Percentiles rank a stretch among this genome's conserved stretches.
Evolutionary conservation across 2,888 invertebrate genomes (phyloP).

Genomic region (Notodonta ziczac): DNA sequence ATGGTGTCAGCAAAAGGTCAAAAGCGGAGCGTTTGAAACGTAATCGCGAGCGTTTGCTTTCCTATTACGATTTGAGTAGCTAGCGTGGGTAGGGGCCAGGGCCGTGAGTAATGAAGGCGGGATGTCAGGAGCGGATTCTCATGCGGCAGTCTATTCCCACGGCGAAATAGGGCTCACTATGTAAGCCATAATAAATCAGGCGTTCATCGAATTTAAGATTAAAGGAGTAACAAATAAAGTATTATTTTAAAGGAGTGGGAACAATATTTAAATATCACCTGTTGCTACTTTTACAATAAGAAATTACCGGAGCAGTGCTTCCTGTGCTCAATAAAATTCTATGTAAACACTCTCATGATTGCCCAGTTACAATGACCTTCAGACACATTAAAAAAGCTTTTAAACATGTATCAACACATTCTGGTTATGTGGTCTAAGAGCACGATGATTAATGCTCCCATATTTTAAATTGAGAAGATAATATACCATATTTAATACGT

Average conservation of each 20-base stretch:
- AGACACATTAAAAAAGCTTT: neutral
- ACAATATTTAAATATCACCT: too few relatives aligned
- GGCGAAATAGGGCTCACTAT: neutral
- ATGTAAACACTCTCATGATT: neutral
- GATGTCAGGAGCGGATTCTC: constrained; percentile 2
- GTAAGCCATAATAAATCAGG: neutral
- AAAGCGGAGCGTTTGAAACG: too few relatives aligned
- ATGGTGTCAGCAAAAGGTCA: too few relatives aligned
- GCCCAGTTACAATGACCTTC: neutral
- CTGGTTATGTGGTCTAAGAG: neutral
- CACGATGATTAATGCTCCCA: neutral
- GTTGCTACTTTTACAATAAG: too few relatives aligned
- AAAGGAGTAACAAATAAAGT: too few relatives aligned
- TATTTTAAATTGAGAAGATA: constrained; percentile 4
- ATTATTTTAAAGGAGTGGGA: too few relatives aligned
- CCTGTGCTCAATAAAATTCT: neutral
- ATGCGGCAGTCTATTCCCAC: neutral
- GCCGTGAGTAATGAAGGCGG: neutral
- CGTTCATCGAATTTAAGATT: too few relatives aligned
- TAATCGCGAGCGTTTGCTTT: too few relatives aligned
- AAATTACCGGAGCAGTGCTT: too few relatives aligned
- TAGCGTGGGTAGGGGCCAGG: too few relatives aligned
- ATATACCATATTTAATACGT: neutral
- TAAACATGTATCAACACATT: neutral
- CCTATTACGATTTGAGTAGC: too few relatives aligned